Conservation (phyloP, 2,113 vertebrate genomes). For the Atherinomorus stipes region DNA sequence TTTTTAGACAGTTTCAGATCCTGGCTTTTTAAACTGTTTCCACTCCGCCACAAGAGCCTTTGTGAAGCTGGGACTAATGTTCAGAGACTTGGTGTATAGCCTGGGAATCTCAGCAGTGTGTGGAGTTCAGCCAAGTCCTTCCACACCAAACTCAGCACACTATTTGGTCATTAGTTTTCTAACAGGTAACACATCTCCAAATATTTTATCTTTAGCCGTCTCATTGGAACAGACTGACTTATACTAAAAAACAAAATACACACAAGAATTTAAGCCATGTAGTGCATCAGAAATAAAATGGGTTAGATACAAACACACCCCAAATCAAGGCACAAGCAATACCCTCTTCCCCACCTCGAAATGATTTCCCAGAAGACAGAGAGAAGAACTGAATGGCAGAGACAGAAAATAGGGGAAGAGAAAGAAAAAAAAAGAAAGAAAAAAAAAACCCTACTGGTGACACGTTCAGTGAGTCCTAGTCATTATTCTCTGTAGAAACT, state of each 20-base stretch:
- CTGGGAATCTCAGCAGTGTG: background rate
- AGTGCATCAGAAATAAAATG: conserved; percentile 36
- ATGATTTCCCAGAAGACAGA: conserved; percentile 71
- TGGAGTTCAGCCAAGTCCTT: background rate
- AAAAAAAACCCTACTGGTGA: conserved; percentile 45
- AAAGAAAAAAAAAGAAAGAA: background rate
- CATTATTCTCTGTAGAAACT: conserved; percentile 67
- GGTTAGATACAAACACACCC: conserved; percentile 49
- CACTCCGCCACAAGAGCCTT: background rate
- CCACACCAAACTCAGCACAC: background rate
- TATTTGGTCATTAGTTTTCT: background rate
- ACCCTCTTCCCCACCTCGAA: conserved; percentile 38
- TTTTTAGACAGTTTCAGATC: conserved; percentile 5
- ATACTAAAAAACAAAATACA: background rate
- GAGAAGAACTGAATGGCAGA: conserved; percentile 52
- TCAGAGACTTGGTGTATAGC: background rate
- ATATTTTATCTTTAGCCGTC: background rate
- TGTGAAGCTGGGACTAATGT: background rate
- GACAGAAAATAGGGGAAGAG: conserved; percentile 29
- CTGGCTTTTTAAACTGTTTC: background rate
- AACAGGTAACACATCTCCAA: background rate
- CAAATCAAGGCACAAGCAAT: conserved; percentile 40
- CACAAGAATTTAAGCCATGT: conserved; percentile 2
- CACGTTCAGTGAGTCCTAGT: conserved; percentile 65
- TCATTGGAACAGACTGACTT: background rate